Evolutionary conservation across 1,140 invertebrate species (phyloP).

Genomic region (Radopholus similis): DNA sequence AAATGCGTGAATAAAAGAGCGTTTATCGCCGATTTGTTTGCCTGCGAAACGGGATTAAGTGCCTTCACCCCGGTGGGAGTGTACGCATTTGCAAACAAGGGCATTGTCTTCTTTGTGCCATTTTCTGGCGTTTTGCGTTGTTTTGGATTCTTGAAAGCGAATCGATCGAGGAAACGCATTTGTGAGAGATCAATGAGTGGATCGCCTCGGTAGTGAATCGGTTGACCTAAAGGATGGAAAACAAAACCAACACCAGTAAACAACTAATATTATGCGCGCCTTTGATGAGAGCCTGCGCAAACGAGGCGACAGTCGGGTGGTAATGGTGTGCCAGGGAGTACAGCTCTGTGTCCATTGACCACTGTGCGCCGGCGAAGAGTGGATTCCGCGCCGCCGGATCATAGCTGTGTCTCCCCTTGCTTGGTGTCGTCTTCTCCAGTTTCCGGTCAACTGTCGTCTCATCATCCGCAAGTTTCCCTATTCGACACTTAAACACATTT

Average conservation of each 20-base stretch:
- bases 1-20: background rate
- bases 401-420: constrained; percentile 63
- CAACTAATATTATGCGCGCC: constrained; percentile 61
- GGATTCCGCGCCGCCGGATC: constrained; percentile 78
- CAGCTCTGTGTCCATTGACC: constrained; percentile 72
- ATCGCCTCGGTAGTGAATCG: constrained; percentile 78
- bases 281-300: constrained; percentile 76
- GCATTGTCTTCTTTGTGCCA: background rate
- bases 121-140: constrained; percentile 57
- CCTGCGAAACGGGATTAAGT: constrained; percentile 42
- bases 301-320: constrained; percentile 84
- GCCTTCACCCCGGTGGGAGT: constrained; percentile 17
- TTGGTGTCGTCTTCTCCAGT: background rate
- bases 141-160: constrained; percentile 95
- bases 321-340: constrained; percentile 72
- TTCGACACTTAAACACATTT: no score
- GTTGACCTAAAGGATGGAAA: constrained; percentile 51
- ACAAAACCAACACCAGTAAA: constrained; percentile 15
- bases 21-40: background rate
- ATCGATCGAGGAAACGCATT: constrained; percentile 83
- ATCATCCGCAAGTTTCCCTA: no score
- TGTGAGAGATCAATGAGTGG: constrained; percentile 84
- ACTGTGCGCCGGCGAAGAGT: constrained; percentile 72
- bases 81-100: constrained; percentile 29
- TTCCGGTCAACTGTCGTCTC: background rate